These are phyloP conservation scores for Phocides pigmalion DNA, from an alignment of 1,140 invertebrate species.

Conservation along the genomic window DNA sequence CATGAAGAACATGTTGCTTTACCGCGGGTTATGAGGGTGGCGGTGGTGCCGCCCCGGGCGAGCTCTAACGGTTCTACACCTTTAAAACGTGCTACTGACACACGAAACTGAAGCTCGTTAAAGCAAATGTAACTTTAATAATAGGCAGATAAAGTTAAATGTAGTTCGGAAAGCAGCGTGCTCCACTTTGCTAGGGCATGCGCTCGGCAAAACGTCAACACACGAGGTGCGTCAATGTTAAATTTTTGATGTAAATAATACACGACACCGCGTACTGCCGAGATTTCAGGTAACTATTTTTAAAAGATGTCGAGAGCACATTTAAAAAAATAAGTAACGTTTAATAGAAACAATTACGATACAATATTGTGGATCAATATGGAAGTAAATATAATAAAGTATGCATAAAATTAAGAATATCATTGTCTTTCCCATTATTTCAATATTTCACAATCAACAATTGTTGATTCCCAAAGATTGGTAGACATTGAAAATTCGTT, in stretches of 20 bases:
- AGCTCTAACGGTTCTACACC: too few species aligned
- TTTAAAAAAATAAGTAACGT: neutral
- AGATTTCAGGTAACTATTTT: constrained; percentile 1
- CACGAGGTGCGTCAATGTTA: constrained; percentile 39
- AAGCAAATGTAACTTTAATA: constrained; percentile 18
- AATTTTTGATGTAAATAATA: constrained; percentile 41
- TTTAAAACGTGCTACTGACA: constrained; percentile 16
- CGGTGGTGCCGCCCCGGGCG: too few species aligned
- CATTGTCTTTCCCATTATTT: too few species aligned
- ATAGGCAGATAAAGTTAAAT: constrained; percentile 15
- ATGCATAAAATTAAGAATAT: too few species aligned
- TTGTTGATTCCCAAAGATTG: too few species aligned
- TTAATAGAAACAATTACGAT: neutral
- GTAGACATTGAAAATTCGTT: too few species aligned
- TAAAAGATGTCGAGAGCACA: constrained; percentile 11
- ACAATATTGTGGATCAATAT: neutral
- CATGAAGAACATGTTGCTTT: too few species aligned
- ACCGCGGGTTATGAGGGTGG: too few species aligned
- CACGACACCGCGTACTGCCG: constrained; percentile 4
- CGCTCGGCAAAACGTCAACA: constrained; percentile 43
- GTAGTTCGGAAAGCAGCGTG: constrained; percentile 16
- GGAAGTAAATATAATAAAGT: too few species aligned
- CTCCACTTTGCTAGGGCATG: constrained; percentile 40
- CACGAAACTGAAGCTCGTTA: constrained; percentile 16
- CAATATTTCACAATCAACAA: too few species aligned